These are phyloP conservation scores for Ceratina japonica DNA, from an alignment of 1,140 invertebrate species.

Conservation along the genomic window DNA sequence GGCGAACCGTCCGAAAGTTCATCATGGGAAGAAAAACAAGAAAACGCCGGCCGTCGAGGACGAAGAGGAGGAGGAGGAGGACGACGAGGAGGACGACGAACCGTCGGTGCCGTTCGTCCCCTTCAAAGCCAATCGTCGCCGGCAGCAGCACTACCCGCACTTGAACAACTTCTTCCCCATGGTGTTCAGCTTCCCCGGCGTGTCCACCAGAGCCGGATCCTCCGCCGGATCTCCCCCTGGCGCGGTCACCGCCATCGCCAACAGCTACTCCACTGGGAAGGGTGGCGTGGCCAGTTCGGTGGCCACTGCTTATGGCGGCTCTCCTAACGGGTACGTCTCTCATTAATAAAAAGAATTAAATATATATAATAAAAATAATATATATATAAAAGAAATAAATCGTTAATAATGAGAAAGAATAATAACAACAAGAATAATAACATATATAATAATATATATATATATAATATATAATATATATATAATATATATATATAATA, in stretches of 20 bases:
- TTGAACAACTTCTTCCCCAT: constrained; percentile 76
- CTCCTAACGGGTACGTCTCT: constrained; percentile 63
- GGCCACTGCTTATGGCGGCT: constrained; percentile 78
- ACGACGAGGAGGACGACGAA: constrained; percentile 68
- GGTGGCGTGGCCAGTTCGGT: constrained; percentile 80
- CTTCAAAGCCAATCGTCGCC: constrained; percentile 62
- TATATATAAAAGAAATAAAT: too few species aligned
- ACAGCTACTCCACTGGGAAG: constrained; percentile 79
- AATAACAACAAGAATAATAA: too few species aligned
- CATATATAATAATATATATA: too few species aligned
- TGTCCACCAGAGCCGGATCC: constrained; percentile 56
- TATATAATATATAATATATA: too few species aligned
- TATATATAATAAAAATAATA: too few species aligned
- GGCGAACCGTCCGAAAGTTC: constrained; percentile 47
- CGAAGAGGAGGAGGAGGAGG: constrained; percentile 65
- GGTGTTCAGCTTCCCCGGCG: constrained; percentile 74
- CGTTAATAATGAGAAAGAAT: too few species aligned
- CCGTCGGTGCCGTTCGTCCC: constrained; percentile 60
- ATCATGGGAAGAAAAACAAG: constrained; percentile 57
- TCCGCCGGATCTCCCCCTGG: constrained; percentile 66
- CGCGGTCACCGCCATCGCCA: constrained; percentile 78
- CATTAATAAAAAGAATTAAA: too few species aligned
- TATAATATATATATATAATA: too few species aligned
- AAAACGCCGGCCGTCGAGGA: constrained; percentile 61
- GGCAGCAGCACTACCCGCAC: constrained; percentile 62